Evolutionary conservation across 2,113 vertebrate species (phyloP).

Genomic region (Carassius auratus): DNA sequence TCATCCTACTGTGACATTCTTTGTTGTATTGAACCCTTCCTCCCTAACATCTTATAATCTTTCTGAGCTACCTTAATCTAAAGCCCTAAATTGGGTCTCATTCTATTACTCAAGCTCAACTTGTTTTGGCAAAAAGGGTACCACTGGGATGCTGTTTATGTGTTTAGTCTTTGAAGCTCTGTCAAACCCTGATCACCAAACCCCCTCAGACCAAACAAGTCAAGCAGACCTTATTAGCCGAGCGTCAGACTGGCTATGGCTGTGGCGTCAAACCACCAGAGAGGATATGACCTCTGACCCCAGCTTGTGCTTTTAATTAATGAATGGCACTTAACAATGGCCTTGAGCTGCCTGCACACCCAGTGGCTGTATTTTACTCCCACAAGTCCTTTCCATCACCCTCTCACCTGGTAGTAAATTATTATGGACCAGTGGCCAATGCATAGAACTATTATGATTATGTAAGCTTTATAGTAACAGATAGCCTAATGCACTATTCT

Average conservation of each 20-base stretch:
- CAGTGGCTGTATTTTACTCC: slow-evolving; percentile 36
- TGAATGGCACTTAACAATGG: slow-evolving; percentile 50
- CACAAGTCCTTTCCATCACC: slow-evolving; percentile 5
- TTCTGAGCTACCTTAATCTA: slow-evolving; percentile 2
- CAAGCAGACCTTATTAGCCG: slow-evolving; percentile 34
- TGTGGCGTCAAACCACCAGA: slow-evolving; percentile 49
- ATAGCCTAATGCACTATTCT: background rate
- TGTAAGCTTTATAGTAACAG: background rate
- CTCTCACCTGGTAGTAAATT: background rate
- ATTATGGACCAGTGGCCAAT: background rate
- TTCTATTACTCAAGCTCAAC: slow-evolving; percentile 21
- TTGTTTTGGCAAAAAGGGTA: background rate
- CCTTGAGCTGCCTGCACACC: slow-evolving; percentile 45
- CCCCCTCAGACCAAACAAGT: slow-evolving; percentile 24
- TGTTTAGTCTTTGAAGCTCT: slow-evolving; percentile 39
- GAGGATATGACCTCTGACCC: slow-evolving; percentile 50
- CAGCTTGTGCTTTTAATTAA: slow-evolving; percentile 57
- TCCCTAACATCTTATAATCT: slow-evolving; percentile 14
- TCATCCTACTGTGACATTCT: background rate
- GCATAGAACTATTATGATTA: background rate
- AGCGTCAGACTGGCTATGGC: slow-evolving; percentile 54
- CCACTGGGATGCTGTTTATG: slow-evolving; percentile 9
- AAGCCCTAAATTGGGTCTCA: slow-evolving; percentile 31
- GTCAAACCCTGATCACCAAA: background rate
- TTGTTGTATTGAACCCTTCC: background rate